Evolutionary conservation across 2,888 invertebrate species (phyloP), one percentile per base, ranked within the genome.

Genomic region (Eurois occulta): DNA sequence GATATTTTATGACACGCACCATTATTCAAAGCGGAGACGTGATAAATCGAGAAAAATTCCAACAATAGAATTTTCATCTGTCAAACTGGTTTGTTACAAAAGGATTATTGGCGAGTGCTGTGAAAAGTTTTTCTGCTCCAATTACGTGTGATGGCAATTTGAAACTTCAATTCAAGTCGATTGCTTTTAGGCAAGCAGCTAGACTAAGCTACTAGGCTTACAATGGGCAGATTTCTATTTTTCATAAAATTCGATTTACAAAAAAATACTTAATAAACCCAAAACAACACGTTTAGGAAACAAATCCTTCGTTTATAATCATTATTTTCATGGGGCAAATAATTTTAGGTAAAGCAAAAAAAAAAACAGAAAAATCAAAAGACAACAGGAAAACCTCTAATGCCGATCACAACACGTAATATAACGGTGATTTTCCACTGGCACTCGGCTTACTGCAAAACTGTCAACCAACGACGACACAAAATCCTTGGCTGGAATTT

Each of bases 1-100:
- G 41, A 73, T 85, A 85, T 81, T 79, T 43, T 77, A 80, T 85
- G 70, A 76, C 72, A 71, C 69, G 32, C 60, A 32, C 79, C 81
- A 81, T 86, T 86, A 84, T 88, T 89, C 81, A 86, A 83, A 81
- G 78, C 43, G 75, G 83, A 58, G 86, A 83, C 87, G 84, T 85
- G 87, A 82, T 81, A 86, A 88, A 89, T 81, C 83, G 80, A 83
- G 84, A 87, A 91, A 89, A 91, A 90, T 80, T 85, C 72, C 84
- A 86, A 89, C 91, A 91, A 91, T 91, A 91, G 91, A 92, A 93
- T 92, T 85, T 90, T 87, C 89, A 90, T 92, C 91, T 93, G 93
- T 93, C 93, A 92, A 91, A 92, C 91, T 88, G 92, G 91, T 94
- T 94, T 92, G 94, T 93, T 93, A 92, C 92, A 90, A 91, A 92